Conservation (phyloP, 2,113 vertebrate species). For the Polyodon spathula region DNA sequence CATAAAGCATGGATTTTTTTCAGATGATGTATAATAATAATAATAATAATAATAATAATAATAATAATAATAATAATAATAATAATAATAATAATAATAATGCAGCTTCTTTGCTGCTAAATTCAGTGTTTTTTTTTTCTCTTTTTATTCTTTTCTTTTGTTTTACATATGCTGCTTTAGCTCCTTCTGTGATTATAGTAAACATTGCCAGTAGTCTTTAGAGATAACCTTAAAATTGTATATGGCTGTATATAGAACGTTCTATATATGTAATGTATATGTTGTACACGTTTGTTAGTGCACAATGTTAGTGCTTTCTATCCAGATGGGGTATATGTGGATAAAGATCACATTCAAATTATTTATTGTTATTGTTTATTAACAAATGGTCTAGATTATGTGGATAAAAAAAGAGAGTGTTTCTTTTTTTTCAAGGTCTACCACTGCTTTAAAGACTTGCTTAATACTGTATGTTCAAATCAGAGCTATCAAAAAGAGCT, state of each 20-base stretch:
- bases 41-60: neutral
- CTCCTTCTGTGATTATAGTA: constrained; percentile 52
- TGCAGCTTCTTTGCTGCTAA: constrained; percentile 16
- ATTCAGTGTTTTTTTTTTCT: neutral
- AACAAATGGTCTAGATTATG: constrained; percentile 29
- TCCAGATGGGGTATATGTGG: constrained; percentile 50
- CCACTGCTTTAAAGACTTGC: constrained; percentile 27
- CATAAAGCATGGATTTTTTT: no score
- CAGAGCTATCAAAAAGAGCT: neutral
- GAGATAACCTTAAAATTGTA: constrained; percentile 59
- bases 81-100: neutral
- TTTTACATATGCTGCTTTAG: constrained; percentile 4
- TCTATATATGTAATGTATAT: constrained; percentile 73
- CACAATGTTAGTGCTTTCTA: constrained; percentile 51
- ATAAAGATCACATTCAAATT: constrained; percentile 43
- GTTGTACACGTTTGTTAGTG: constrained; percentile 67
- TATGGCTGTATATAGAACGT: constrained; percentile 77
- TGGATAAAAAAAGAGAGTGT: constrained; percentile 21
- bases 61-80: constrained; percentile 1
- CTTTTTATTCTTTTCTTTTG: constrained; percentile 3
- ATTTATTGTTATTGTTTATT: constrained; percentile 27
- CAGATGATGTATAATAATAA: neutral
- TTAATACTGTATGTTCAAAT: constrained; percentile 5
- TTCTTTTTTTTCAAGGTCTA: constrained; percentile 19
- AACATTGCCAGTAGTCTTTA: constrained; percentile 60